Percentiles rank a stretch among this genome's conserved stretches.
Evolutionary conservation across 92 coral and sea anemone genomes (phyloP).

Genomic region (Phymanthus crucifer): DNA sequence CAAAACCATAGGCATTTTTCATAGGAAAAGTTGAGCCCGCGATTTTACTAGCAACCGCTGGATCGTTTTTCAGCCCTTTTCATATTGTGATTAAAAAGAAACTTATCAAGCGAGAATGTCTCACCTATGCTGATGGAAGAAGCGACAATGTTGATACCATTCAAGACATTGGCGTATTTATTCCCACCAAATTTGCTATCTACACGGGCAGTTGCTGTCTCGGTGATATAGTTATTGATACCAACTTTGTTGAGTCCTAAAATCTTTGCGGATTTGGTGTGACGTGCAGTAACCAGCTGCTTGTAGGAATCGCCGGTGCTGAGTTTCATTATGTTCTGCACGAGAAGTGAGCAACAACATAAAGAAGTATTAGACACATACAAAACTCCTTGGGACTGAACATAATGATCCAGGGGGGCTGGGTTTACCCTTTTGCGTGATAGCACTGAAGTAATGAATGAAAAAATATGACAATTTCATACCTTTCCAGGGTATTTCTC

Average conservation of each 20-base stretch:
- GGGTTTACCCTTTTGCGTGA: no score
- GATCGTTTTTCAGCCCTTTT: neutral
- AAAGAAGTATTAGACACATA: neutral
- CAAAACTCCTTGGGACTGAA: no score
- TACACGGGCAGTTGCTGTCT: neutral
- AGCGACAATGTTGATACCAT: conserved; percentile 2
- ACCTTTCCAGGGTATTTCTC: conserved; percentile 2
- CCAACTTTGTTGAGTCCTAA: conserved; percentile 8
- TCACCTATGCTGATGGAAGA: neutral
- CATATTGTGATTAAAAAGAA: neutral
- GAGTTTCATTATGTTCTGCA: neutral
- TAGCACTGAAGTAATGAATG: no score
- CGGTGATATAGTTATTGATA: conserved; percentile 16
- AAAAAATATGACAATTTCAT: neutral
- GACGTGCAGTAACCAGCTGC: conserved; percentile 11
- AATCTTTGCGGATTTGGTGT: conserved; percentile 5
- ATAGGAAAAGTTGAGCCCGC: no score
- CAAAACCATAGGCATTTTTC: no score
- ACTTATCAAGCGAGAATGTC: neutral
- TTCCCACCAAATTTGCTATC: neutral
- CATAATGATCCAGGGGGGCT: no score
- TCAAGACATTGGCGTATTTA: neutral
- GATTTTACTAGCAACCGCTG: no score
- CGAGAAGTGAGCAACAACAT: neutral
- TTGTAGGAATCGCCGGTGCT: conserved; percentile 10